Evolutionary conservation across 2,888 invertebrate species (phyloP).

Genomic region (Anaspis maculata): DNA sequence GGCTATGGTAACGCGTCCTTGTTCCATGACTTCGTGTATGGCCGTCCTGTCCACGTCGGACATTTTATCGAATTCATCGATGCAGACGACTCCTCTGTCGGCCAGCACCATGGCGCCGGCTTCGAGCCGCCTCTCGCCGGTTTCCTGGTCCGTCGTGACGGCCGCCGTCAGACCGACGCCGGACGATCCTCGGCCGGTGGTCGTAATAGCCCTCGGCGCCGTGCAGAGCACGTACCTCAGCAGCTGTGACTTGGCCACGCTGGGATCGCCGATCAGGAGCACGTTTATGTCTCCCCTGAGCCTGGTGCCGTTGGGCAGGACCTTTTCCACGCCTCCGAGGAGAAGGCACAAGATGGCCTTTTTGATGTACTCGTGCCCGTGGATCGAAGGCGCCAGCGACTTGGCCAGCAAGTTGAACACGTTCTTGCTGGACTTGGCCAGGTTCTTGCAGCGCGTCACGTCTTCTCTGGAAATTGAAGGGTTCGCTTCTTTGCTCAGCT

Average conservation of each 20-base stretch:
- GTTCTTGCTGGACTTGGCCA: slow-evolving; percentile 62
- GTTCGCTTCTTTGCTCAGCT: slow-evolving; percentile 80
- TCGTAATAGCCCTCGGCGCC: slow-evolving; percentile 92
- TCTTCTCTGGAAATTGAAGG: slow-evolving; percentile 76
- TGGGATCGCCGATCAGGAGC: slow-evolving; percentile 90
- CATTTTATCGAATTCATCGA: slow-evolving; percentile 99
- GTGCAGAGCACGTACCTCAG: slow-evolving; percentile 88
- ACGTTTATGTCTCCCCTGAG: slow-evolving; percentile 63
- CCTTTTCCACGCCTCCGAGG: slow-evolving; percentile 92
- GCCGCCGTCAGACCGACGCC: slow-evolving; percentile 99
- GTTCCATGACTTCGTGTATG: slow-evolving; percentile 99
- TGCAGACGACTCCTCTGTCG: slow-evolving; percentile 94
- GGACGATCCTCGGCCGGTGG: slow-evolving; percentile 95
- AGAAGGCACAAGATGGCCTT: slow-evolving; percentile 91
- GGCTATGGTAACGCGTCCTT: slow-evolving; percentile 93
- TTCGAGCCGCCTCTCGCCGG: slow-evolving; percentile 66
- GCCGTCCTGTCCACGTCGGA: slow-evolving; percentile 98
- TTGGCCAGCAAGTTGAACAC: slow-evolving; percentile 84
- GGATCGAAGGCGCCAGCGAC: slow-evolving; percentile 95
- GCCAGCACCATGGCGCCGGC: slow-evolving; percentile 99
- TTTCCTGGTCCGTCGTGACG: slow-evolving; percentile 92
- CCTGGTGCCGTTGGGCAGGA: slow-evolving; percentile 83
- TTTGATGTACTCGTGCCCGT: slow-evolving; percentile 94
- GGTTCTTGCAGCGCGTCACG: slow-evolving; percentile 76
- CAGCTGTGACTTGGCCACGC: slow-evolving; percentile 96